phyloP scores from a whole-genome alignment of 2,888 invertebrate species.

The Petrolisthes cinctipes region DNA sequence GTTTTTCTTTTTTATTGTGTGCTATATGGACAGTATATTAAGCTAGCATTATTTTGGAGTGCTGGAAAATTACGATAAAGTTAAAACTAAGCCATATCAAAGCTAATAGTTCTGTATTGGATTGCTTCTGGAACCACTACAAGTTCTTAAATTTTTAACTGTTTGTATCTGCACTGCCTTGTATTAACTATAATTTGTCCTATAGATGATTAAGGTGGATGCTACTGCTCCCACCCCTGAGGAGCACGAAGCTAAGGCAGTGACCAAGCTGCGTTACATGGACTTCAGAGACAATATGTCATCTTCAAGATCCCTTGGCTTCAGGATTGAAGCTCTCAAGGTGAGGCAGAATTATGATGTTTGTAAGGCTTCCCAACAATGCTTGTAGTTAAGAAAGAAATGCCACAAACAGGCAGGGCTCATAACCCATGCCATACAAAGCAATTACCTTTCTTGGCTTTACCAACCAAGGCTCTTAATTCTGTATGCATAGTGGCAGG shows the following conservation, averaged over 20 bases:
- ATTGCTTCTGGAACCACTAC: no score
- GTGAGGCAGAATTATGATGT: slow-evolving; percentile 68
- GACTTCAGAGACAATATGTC: slow-evolving; percentile 93
- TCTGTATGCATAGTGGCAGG: no score
- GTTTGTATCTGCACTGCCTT: background rate
- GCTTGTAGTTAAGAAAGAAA: no score
- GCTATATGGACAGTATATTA: no score
- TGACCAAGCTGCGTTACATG: slow-evolving; percentile 97
- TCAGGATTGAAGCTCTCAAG: slow-evolving; percentile 95
- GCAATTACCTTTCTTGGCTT: no score
- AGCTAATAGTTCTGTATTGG: background rate
- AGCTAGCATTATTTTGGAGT: no score
- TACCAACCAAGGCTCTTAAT: no score
- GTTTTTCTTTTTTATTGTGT: background rate
- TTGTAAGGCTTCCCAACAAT: no score
- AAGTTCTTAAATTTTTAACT: background rate
- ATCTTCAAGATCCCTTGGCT: slow-evolving; percentile 91
- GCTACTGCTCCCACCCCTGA: slow-evolving; percentile 85
- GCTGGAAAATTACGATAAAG: no score
- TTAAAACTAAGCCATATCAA: no score
- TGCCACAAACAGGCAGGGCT: no score
- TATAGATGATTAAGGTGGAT: slow-evolving; percentile 88
- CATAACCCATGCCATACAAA: no score
- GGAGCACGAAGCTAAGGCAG: slow-evolving; percentile 84
- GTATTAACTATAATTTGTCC: background rate